Evolutionary conservation across 2,888 invertebrate species (phyloP), one percentile per base, ranked within the genome.

Genomic region (Griposia aprilina): DNA sequence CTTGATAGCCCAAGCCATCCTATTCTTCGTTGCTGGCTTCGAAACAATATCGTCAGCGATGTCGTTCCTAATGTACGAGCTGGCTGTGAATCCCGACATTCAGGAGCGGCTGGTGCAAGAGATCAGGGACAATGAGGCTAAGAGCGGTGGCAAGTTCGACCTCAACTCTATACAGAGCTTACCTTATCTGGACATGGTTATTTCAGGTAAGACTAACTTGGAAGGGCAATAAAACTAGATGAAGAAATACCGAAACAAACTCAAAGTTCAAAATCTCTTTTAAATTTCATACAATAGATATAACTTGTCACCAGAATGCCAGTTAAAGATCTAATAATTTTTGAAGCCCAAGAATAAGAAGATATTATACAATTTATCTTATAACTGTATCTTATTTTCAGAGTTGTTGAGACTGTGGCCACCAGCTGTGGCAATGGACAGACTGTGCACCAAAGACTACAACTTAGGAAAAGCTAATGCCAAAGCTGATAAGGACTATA

Each of bases 151-250:
- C 8, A 94, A 93, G n/a, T 91, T 97, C 0, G 95, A 94, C 69
- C 97, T 97, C 83, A 97, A 97, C 50, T 93, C 94, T 0, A 91
- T 98, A 1, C 94, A 96, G 79, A 94, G 93, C 48, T 96, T 98
- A 97, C 95, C 95, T 48, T 98, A 97, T 82, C 89, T 98, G 93
- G 97, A 97, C 75, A 97, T 97, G 97, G 97, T 97, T 1, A 90
- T 97, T 0, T 97, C 97, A 89, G 97, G 97, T 97, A 87, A 85
- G 77, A 67, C 15, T 30, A 15, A 50, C 5, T 52, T 30, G 23
- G 15, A 52, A 23, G 1, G 23, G 30, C 8, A 50, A 20, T 20
- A 60, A 20, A 7, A 59, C 8, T 59, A 15, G 30, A 60, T 30
- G 30, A 15, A 59, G 8, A 26, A 17, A 17, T 15, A 59, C 26